Evolutionary conservation across 2,888 invertebrate species (phyloP).

Genomic region (Drosophila mettleri): DNA sequence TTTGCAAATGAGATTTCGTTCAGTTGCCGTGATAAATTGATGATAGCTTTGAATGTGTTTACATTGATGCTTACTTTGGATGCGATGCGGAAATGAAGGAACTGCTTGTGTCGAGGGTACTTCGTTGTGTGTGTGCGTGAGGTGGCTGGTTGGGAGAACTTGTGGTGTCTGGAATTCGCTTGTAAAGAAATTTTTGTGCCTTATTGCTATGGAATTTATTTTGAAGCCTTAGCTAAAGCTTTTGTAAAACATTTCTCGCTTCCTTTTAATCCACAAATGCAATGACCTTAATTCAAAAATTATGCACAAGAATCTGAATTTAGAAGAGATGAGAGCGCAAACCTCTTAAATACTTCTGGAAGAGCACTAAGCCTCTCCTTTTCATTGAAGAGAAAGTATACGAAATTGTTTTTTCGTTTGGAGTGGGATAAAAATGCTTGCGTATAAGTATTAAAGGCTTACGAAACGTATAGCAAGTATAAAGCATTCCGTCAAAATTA

Average conservation of each 20-base stretch:
- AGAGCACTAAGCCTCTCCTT: slow-evolving; percentile 13
- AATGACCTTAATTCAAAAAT: slow-evolving; percentile 48
- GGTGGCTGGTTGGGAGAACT: background rate
- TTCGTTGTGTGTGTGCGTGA: slow-evolving; percentile 1
- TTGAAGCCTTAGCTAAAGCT: slow-evolving; percentile 21
- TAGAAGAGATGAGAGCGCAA: background rate
- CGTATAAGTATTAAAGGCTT: background rate
- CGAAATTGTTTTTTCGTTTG: background rate
- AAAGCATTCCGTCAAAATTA: background rate
- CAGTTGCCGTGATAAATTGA: slow-evolving; percentile 77
- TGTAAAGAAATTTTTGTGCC: slow-evolving; percentile 40
- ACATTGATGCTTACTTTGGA: slow-evolving; percentile 60
- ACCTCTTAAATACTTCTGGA: slow-evolving; percentile 7
- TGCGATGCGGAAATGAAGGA: slow-evolving; percentile 42
- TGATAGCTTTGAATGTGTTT: slow-evolving; percentile 73
- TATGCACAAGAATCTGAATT: slow-evolving; percentile 32
- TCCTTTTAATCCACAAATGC: slow-evolving; percentile 35
- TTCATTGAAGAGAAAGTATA: background rate
- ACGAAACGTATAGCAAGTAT: background rate
- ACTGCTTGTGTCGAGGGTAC: slow-evolving; percentile 22
- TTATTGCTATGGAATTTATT: slow-evolving; percentile 40
- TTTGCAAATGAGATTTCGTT: slow-evolving; percentile 75
- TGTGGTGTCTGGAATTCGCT: slow-evolving; percentile 55
- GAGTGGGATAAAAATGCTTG: background rate
- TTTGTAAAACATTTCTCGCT: slow-evolving; percentile 20